These are phyloP conservation scores for Apodemia mormo DNA, from an alignment of 2,888 invertebrate species.

Conservation along the genomic window DNA sequence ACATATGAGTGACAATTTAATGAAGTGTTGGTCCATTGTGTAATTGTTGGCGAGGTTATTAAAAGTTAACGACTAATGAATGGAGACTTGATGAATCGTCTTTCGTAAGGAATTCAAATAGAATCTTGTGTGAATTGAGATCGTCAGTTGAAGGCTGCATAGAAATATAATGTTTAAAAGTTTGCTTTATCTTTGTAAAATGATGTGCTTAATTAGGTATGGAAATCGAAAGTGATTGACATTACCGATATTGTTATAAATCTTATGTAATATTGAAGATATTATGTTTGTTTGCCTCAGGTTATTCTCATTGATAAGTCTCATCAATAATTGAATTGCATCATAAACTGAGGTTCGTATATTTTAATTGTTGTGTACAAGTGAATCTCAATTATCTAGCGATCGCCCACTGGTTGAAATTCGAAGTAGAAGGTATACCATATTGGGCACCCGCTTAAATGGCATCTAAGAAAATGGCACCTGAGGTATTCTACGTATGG, in stretches of 20 bases:
- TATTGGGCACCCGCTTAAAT: too few relatives aligned
- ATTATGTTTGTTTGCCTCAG: background rate
- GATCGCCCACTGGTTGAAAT: background rate
- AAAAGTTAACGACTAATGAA: slow-evolving; percentile 66
- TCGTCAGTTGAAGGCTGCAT: slow-evolving; percentile 21
- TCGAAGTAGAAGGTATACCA: too few relatives aligned
- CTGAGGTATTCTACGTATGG: too few relatives aligned
- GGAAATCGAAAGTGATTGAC: slow-evolving; percentile 14
- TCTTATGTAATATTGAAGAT: background rate
- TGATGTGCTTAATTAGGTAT: slow-evolving; percentile 12
- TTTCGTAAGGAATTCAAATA: slow-evolving; percentile 32
- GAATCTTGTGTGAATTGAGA: slow-evolving; percentile 28
- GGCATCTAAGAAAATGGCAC: too few relatives aligned
- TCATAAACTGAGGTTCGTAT: too few relatives aligned
- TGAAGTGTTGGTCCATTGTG: slow-evolving; percentile 72
- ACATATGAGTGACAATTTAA: slow-evolving; percentile 74
- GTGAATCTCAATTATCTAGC: too few relatives aligned
- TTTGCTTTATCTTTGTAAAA: slow-evolving; percentile 9
- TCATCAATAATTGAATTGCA: too few relatives aligned
- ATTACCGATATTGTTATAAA: slow-evolving; percentile 2
- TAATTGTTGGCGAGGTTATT: slow-evolving; percentile 66
- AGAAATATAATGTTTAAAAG: background rate
- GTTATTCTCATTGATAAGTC: background rate
- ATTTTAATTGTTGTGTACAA: too few relatives aligned
- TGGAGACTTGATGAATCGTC: slow-evolving; percentile 53